Percentiles rank a stretch among this genome's conserved stretches.
Evolutionary conservation across 2,113 vertebrate genomes (phyloP).

Genomic region (Eurypyga helias): DNA sequence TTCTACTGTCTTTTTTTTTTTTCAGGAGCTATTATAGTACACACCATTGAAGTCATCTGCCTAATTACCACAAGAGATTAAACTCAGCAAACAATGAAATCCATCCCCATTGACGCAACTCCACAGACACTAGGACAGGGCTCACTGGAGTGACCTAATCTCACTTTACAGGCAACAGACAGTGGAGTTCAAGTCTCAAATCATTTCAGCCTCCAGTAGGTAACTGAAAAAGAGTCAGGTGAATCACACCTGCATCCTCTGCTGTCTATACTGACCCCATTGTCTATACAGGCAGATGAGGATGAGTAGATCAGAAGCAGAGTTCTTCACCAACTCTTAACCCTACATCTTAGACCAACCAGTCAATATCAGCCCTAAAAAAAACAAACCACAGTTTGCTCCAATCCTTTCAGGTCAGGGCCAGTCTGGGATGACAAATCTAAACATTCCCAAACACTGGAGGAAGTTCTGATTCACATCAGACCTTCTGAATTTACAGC

Average conservation of each 20-base stretch:
- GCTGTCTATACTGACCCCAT: rapidly evolving
- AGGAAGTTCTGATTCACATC: slow-evolving; percentile 3
- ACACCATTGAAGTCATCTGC: neutral
- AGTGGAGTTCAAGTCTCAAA: neutral
- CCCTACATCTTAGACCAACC: neutral
- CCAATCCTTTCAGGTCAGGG: neutral
- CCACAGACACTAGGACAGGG: neutral
- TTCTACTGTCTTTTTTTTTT: neutral
- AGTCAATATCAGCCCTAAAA: neutral
- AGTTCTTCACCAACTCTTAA: neutral
- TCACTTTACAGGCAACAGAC: neutral
- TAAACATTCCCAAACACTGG: neutral
- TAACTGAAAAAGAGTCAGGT: neutral
- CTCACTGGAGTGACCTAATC: neutral
- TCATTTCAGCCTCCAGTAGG: neutral
- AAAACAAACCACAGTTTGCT: neutral
- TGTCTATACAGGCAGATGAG: neutral
- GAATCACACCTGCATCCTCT: neutral
- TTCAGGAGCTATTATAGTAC: neutral
- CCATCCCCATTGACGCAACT: neutral
- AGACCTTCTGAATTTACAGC: neutral
- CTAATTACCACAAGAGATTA: neutral
- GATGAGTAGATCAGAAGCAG: neutral
- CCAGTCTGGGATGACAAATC: neutral
- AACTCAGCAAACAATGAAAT: neutral